Evolutionary conservation across 2,797 vertebrate genomes (phyloP).

Genomic region (Schizothorax lantsangensis): DNA sequence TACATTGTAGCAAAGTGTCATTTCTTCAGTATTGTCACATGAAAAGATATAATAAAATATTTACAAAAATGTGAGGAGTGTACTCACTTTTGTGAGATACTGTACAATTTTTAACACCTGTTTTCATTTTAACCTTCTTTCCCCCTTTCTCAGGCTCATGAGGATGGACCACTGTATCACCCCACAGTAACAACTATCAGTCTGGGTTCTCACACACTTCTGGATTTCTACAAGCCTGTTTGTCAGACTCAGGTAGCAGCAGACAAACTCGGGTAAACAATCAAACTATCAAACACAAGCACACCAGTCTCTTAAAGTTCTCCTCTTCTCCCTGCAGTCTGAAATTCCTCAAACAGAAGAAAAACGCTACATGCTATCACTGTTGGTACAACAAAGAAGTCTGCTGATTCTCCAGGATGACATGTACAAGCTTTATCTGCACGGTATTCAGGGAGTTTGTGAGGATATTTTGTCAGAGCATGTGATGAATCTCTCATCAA

Average conservation of each 20-base stretch:
- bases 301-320: background rate
- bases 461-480: slow-evolving; percentile 74
- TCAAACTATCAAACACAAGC: slow-evolving; percentile 11
- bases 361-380: slow-evolving; percentile 76
- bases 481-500: slow-evolving; percentile 76
- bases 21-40: too few species aligned
- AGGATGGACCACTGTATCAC: slow-evolving; percentile 89
- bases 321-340: slow-evolving; percentile 32
- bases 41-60: too few species aligned
- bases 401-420: slow-evolving; percentile 85
- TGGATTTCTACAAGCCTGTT: slow-evolving; percentile 87
- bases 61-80: too few species aligned
- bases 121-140: background rate
- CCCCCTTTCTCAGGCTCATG: slow-evolving; percentile 79
- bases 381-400: slow-evolving; percentile 84
- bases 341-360: slow-evolving; percentile 70
- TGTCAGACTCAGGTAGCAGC: slow-evolving; percentile 56
- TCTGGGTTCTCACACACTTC: slow-evolving; percentile 87
- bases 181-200: slow-evolving; percentile 90
- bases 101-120: background rate
- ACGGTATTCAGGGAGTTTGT: slow-evolving; percentile 75
- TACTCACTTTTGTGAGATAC: too few species aligned
- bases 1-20: too few species aligned
- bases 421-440: slow-evolving; percentile 83
- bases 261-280: background rate